Base-by-base conservation (phyloP, 2,888 invertebrate genomes). In the Troides helena region DNA sequence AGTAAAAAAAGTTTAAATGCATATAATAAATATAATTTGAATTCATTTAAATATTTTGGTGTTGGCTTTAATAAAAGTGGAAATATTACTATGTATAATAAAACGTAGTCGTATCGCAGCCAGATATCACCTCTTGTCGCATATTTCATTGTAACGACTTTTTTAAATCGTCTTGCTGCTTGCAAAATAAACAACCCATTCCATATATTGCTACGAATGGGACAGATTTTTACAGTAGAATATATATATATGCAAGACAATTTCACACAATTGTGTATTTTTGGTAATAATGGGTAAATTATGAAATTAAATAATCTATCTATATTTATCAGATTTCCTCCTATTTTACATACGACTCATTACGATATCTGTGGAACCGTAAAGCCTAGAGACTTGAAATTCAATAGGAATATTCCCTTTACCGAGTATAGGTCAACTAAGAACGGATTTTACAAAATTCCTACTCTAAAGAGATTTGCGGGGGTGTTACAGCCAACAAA, bases 101-200 rank as follows among this genome's bases (percentile, higher is more conserved):
- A 53, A 53, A 53, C 6, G 53, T 53, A 5, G 18, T 8, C n/a
- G n/a, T 1, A 53, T 53, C n/a, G 50, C 46, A 62, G 62, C 68
- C 46, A 62, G 68, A 59, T 63, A 68, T 50, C 68, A 59, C 63
- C 58, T 68, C 63, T 50, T 59, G 63, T 68, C 68, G 30, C 68
- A 64, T 68, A 68, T 68, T 64, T 68, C 68, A 68, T 59, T 53
- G 50, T 68, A 68, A 68, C 68, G 68, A 68, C 63, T 68, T 63
- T 63, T 58, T 68, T 63, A 68, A 64, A 36, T 68, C 63, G 63
- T 59, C 68, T 68, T 50, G 58, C 63, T 64, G 63, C 68, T 63
- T 59, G 59, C 63, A 68, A 68, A 59, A 68, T 68, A 68, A 68
- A 68, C 63, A 68, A 59, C 58, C 63, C 39, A 50, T 63, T 63